Conservation (phyloP, 2,888 invertebrate genomes). For the Drosophila differens region DNA sequence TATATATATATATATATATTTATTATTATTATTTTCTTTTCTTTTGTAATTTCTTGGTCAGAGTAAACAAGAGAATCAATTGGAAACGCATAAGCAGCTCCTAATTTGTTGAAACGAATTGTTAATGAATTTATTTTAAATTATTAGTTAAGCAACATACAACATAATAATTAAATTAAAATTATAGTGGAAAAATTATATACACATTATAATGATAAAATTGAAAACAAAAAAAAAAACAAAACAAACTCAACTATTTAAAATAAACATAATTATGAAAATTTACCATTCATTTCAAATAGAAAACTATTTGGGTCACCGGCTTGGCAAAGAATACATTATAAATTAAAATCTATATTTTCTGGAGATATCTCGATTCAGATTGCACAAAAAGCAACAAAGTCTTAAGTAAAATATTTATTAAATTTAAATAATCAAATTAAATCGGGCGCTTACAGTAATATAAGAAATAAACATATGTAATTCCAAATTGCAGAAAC, state of each 20-base stretch:
- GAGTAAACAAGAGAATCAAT: slow-evolving; percentile 7
- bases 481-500: neutral
- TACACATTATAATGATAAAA: slow-evolving; percentile 54
- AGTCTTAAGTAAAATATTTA: neutral
- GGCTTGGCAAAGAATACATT: neutral
- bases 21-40: slow-evolving; percentile 7
- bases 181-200: slow-evolving; percentile 75
- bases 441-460: neutral
- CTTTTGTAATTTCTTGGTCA: slow-evolving; percentile 26
- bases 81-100: slow-evolving; percentile 33
- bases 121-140: slow-evolving; percentile 76
- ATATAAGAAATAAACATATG: neutral
- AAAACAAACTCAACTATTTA: slow-evolving; percentile 41
- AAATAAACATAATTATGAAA: slow-evolving; percentile 51
- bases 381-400: neutral
- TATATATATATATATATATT: slow-evolving; percentile 2
- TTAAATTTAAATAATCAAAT: neutral
- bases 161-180: slow-evolving; percentile 61
- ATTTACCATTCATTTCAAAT: slow-evolving; percentile 25
- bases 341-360: neutral
- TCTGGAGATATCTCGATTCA: neutral
- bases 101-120: slow-evolving; percentile 72
- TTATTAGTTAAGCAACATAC: slow-evolving; percentile 57
- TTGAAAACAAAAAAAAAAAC: slow-evolving; percentile 1
- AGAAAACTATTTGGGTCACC: neutral